phyloP scores from a whole-genome alignment of 2,888 invertebrate genomes.

The Plusia festucae region DNA sequence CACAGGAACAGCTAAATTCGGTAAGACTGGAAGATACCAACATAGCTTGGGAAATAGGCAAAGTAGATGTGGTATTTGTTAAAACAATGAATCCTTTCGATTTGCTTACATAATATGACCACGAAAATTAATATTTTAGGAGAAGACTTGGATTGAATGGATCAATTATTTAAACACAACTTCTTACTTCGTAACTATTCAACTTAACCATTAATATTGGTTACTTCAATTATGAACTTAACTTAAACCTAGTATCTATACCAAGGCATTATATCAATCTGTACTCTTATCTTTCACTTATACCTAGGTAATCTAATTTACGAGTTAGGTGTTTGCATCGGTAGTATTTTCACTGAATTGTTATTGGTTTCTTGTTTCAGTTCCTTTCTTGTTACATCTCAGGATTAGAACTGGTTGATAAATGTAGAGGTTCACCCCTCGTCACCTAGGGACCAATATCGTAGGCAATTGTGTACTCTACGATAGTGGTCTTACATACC shows the following conservation, averaged over 20 bases:
- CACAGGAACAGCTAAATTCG: too few relatives aligned
- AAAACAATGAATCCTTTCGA: too few relatives aligned
- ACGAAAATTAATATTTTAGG: too few relatives aligned
- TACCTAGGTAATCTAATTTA: slow-evolving; percentile 17
- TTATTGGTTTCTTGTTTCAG: slow-evolving; percentile 34
- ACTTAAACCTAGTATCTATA: too few relatives aligned
- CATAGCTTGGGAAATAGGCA: too few relatives aligned
- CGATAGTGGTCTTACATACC: neutral
- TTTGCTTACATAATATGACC: too few relatives aligned
- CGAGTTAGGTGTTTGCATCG: neutral
- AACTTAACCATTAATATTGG: too few relatives aligned
- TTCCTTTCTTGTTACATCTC: slow-evolving; percentile 14
- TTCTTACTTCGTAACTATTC: too few relatives aligned
- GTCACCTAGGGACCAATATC: slow-evolving; percentile 38
- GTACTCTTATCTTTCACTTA: neutral
- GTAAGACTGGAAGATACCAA: too few relatives aligned
- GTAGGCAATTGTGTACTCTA: slow-evolving; percentile 6
- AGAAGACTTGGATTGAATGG: too few relatives aligned
- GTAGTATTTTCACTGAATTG: slow-evolving; percentile 25
- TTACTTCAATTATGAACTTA: neutral
- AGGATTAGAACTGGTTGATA: slow-evolving; percentile 29
- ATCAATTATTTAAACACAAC: too few relatives aligned
- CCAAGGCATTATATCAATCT: neutral
- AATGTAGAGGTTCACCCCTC: slow-evolving; percentile 23
- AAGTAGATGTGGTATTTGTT: too few relatives aligned